Conservation (phyloP, 2,797 vertebrate genomes). For the Gila robusta region DNA sequence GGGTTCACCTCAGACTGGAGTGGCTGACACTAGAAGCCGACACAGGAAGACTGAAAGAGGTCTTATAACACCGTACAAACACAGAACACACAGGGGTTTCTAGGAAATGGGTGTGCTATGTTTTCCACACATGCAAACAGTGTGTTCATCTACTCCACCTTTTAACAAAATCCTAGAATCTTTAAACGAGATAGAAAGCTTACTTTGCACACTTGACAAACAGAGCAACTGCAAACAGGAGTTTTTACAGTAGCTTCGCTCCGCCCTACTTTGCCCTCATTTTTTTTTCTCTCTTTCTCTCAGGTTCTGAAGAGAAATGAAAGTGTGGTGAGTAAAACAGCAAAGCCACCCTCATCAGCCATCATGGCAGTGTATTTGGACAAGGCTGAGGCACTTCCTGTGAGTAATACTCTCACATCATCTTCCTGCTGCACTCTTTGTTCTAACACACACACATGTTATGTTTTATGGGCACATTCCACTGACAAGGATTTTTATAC, state of each 20-base stretch:
- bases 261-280: neutral
- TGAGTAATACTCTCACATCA: constrained; percentile 76
- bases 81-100: neutral
- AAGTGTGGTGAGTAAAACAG: constrained; percentile 75
- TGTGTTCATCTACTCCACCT: constrained; percentile 4
- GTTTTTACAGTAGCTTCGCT: neutral
- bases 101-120: neutral
- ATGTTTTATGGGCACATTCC: neutral
- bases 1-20: constrained; percentile 87
- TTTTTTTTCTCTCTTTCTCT: neutral
- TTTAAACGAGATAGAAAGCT: neutral
- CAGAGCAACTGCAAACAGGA: neutral
- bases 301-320: constrained; percentile 88
- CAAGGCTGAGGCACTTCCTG: constrained; percentile 93
- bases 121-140: constrained; percentile 9
- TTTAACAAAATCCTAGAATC: neutral
- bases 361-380: constrained; percentile 92
- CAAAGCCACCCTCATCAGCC: constrained; percentile 86
- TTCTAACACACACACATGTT: constrained; percentile 10
- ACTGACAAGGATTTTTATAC: neutral
- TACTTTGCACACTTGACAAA: constrained; percentile 18
- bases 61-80: constrained; percentile 59
- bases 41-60: constrained; percentile 86
- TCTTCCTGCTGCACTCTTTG: constrained; percentile 21
- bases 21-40: constrained; percentile 85